Percentiles rank a stretch among this genome's conserved stretches.
These are phyloP conservation scores for Pandemis heparana DNA, from an alignment of 2,888 invertebrate genomes.

Conservation along the genomic window DNA sequence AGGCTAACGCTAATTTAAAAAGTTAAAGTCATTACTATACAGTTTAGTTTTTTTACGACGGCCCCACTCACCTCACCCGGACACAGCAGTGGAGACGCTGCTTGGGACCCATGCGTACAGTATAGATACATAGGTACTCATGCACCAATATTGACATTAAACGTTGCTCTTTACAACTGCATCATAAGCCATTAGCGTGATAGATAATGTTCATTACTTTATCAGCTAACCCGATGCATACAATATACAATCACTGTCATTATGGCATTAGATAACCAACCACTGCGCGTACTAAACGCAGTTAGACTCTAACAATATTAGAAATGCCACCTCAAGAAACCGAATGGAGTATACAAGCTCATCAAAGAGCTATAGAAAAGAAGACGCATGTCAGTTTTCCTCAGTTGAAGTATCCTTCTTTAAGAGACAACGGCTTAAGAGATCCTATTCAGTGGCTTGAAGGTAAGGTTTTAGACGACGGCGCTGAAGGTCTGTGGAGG, in stretches of 20 bases:
- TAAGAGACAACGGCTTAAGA: conserved; percentile 68
- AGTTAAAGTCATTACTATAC: no score
- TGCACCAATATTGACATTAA: neutral
- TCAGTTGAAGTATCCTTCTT: conserved; percentile 80
- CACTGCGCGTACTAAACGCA: neutral
- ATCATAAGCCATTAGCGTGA: neutral
- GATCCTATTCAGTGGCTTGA: conserved; percentile 86
- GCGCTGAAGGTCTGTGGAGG: conserved; percentile 92
- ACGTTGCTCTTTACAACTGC: neutral
- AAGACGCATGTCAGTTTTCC: conserved; percentile 76
- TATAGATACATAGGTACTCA: neutral
- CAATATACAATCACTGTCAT: neutral
- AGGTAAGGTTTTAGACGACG: conserved; percentile 84
- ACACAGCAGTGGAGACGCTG: no score
- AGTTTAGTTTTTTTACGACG: no score
- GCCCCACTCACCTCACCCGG: no score
- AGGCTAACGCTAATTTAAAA: no score
- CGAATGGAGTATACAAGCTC: conserved; percentile 55
- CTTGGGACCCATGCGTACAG: no score
- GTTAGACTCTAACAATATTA: neutral
- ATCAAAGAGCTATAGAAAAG: conserved; percentile 61
- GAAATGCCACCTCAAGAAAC: conserved; percentile 55
- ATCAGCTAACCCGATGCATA: neutral
- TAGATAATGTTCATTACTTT: neutral
- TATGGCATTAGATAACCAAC: conserved; percentile 8